A percentile compares a stretch with the other conserved stretches of the same genome.
phyloP scores from a whole-genome alignment of 2,888 invertebrate species.

The Timema podura region DNA sequence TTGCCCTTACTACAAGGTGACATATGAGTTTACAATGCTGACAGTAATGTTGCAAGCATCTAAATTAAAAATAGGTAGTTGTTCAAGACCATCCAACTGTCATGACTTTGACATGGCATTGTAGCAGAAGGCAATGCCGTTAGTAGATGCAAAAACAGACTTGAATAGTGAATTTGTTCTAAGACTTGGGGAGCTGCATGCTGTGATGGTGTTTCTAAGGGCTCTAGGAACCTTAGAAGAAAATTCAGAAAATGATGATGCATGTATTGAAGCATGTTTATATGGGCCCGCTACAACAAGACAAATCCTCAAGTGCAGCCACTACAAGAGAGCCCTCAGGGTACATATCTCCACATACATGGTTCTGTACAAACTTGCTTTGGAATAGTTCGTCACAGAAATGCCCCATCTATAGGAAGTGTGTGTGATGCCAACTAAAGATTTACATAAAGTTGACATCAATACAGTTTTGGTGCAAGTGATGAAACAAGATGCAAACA shows the following conservation, averaged over 20 bases:
- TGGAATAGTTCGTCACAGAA: conserved; percentile 28
- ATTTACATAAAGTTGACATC: not conserved
- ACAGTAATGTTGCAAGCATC: conserved; percentile 8
- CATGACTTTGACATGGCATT: not conserved
- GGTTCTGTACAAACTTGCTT: conserved; percentile 26
- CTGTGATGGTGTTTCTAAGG: not conserved
- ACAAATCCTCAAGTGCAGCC: conserved; percentile 25
- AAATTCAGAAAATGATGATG: conserved; percentile 27
- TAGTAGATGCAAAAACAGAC: not conserved
- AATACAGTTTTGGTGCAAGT: conserved; percentile 1
- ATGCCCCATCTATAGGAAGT: conserved; percentile 25
- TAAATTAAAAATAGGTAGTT: not conserved
- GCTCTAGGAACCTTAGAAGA: conserved; percentile 18
- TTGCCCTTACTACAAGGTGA: not conserved
- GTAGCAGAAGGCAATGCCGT: not conserved
- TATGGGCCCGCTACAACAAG: conserved; percentile 28
- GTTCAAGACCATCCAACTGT: not conserved
- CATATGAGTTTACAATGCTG: not conserved
- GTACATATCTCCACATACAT: conserved; percentile 24
- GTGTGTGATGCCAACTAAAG: conserved; percentile 7
- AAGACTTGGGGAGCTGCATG: conserved; percentile 3
- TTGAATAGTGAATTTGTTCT: not conserved
- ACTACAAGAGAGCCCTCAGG: conserved; percentile 19
- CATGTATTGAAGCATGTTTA: conserved; percentile 24
- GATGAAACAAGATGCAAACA: not conserved